phyloP scores from a whole-genome alignment of 2,113 vertebrate species.

The Crocuta crocuta region DNA sequence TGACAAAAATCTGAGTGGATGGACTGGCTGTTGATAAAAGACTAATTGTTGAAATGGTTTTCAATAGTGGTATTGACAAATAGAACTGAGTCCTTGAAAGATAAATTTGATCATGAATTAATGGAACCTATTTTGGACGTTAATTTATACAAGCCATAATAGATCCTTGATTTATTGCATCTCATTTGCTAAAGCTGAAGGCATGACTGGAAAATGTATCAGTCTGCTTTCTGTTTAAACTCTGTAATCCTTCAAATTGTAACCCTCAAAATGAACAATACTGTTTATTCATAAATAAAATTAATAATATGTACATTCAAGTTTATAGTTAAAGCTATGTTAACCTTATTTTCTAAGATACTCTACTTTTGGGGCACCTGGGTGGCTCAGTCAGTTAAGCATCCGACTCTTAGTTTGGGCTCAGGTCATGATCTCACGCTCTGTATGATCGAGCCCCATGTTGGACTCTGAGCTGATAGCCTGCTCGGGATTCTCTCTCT shows the following conservation, averaged over 20 bases:
- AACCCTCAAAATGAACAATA: constrained; percentile 39
- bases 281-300: constrained; percentile 34
- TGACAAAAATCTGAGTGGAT: constrained; percentile 65
- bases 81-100: constrained; percentile 53
- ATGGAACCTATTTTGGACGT: constrained; percentile 56
- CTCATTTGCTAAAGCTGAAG: constrained; percentile 62
- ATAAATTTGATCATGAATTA: constrained; percentile 74
- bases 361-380: not conserved
- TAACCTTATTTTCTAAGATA: constrained; percentile 58
- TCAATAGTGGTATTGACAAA: constrained; percentile 59
- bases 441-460: too few species aligned
- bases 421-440: too few species aligned
- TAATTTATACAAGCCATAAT: constrained; percentile 70
- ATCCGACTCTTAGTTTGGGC: too few species aligned
- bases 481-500: too few species aligned
- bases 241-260: constrained; percentile 45
- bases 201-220: constrained; percentile 26
- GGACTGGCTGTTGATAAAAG: constrained; percentile 69
- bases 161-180: constrained; percentile 65
- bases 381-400: too few species aligned
- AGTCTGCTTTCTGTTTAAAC: constrained; percentile 11
- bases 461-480: too few species aligned
- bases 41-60: constrained; percentile 71
- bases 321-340: constrained; percentile 33
- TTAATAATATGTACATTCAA: constrained; percentile 18